Evolutionary conservation across 2,113 vertebrate genomes (phyloP), one percentile per base, ranked within the genome.

Genomic region (Sinocyclocheilus rhinocerous): DNA sequence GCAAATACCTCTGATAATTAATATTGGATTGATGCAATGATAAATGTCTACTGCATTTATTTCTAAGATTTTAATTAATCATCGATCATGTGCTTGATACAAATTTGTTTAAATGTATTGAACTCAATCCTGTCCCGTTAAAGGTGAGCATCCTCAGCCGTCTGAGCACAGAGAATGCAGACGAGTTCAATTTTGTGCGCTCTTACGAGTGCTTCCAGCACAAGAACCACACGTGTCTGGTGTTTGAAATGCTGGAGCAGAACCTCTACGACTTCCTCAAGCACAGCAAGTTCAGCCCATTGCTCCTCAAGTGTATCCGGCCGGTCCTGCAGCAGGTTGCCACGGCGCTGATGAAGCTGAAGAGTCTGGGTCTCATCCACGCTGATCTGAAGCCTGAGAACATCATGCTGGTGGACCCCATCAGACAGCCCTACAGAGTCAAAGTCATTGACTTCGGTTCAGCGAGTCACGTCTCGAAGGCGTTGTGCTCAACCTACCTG

Each of bases 161-260:
- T 79, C 93, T 99, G 85, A 99, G 98, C 95, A 97, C 97, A 0
- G 98, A 99, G 91, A 99, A 99, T 52, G 97, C 98, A 0, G 98
- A 99, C 0, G 98, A 99, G 84, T 99, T 98, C 90, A 99, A 99
- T 91, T 99, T 99, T 1, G 98, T 99, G 81, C 97, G 97, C 88
- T 99, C 98, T 1, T 99, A 99, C 0, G 98, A 99, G 93, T 99
- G 98, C 92, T 99, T 99, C 95, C 98, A 99, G 93, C 98, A 99
- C 95, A 99, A 99, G 96, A 99, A 97, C 95, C 98, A 99, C 90
- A 99, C 98, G 86, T 99, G 98, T 94, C 97, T 99, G 92, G 98
- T 99, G 91, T 99, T 99, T 65, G 98, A 99, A 95, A 99, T 99
- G 98, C 95, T 99, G 91, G 98, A 99, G 91, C 98, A 99, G 95